phyloP scores from a whole-genome alignment of 2,797 vertebrate species.

The Acanthornis magna region DNA sequence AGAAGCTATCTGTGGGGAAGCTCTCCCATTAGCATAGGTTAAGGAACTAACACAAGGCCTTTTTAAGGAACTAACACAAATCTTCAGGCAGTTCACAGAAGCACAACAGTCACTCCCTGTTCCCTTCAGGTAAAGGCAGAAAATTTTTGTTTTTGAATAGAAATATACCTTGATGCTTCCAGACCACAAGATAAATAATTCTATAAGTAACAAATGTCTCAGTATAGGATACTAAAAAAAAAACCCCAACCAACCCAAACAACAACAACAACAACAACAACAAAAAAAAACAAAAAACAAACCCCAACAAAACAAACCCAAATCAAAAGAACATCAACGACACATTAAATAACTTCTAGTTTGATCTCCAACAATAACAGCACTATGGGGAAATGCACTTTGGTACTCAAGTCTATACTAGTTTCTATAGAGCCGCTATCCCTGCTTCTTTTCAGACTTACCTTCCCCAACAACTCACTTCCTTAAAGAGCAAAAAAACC shows the following conservation, averaged over 20 bases:
- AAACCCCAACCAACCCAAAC: rapidly evolving
- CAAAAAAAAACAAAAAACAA: too few relatives aligned
- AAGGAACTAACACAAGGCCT: neutral
- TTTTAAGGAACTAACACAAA: neutral
- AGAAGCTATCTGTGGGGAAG: neutral
- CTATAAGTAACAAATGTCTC: neutral
- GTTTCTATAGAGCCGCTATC: neutral
- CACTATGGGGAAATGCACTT: neutral
- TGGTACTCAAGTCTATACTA: neutral
- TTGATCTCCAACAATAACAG: neutral
- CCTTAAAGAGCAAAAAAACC: neutral
- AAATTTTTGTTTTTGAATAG: neutral
- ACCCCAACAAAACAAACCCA: neutral
- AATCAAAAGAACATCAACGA: neutral
- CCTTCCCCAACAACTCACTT: neutral
- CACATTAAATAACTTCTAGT: neutral
- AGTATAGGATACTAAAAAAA: neutral
- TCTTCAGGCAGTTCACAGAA: neutral
- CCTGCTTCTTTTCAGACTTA: neutral
- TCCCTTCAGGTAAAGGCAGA: neutral
- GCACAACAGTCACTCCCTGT: neutral
- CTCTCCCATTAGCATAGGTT: neutral
- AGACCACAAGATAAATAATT: neutral
- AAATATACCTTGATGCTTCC: neutral
- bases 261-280: neutral